Base-by-base conservation (phyloP, 1,140 invertebrate genomes). In the Drosophila lowei region DNA sequence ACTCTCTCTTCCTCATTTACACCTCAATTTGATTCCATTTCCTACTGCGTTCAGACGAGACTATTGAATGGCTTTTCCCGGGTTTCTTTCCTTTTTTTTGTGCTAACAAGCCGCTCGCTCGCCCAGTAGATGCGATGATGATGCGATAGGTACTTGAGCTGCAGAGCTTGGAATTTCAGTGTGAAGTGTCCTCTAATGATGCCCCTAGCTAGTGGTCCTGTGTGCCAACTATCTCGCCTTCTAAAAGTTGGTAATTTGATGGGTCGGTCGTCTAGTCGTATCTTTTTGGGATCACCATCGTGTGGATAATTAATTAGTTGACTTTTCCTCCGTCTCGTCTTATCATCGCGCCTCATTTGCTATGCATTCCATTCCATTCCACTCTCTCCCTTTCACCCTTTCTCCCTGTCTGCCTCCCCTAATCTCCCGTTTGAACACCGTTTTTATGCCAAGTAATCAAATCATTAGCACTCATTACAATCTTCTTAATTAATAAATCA, bases 1-100 rank as follows among this genome's bases (percentile, higher is more conserved):
- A 47, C 47, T 44, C 72, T 81, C 73, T 86, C 77, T 70, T 68
- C 80, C 77, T 77, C 81, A 85, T 86, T 86, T 86, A 81, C 81
- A 86, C 81, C 81, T 86, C 77, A 86, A 86, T 86, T 86, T 86
- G 81, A 86, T 86, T 86, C 81, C 77, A 86, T 86, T 86, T 86
- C 70, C 83, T 1, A 9, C 34, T 78, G 55, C 47, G 49, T 64
- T 55, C 30, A 57, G 72, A 9, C 57, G 49, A 63, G 74, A 49
- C 60, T 43, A 59, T 64, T 49, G 43, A 23, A 68, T 57, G 66
- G 48, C 9, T 57, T 68, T 49, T 49, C 3, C 34, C 9, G 34
- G 34, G 34, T 4, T 5, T 34, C 18, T 13, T 13, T 30, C 3
- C 1, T 18, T 1, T 18, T 18, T 18, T 18, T 18, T 18, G 18